Evolutionary conservation across 2,888 invertebrate species (phyloP).

Genomic region (Psylliodes chrysocephalus): DNA sequence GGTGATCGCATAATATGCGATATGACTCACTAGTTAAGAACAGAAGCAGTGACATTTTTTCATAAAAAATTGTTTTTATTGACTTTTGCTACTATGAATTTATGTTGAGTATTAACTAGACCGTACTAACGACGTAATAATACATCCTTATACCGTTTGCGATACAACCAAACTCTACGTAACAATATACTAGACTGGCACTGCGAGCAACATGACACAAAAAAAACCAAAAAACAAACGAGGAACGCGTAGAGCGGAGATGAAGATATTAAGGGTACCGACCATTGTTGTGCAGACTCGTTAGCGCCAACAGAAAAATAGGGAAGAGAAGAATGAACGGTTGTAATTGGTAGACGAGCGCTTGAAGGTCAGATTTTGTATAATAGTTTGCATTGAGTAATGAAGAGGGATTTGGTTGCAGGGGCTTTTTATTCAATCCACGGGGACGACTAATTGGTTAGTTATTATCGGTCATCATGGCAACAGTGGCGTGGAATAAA

Average conservation of each 20-base stretch:
- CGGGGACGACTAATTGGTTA: slow-evolving; percentile 15
- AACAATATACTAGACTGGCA: slow-evolving; percentile 11
- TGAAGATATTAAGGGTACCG: slow-evolving; percentile 23
- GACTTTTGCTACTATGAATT: too few relatives aligned
- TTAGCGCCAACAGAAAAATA: slow-evolving; percentile 1
- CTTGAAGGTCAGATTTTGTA: slow-evolving; percentile 16
- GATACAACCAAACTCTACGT: neutral
- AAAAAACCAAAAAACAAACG: slow-evolving; percentile 16
- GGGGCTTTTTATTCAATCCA: slow-evolving; percentile 6
- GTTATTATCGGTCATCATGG: slow-evolving; percentile 14
- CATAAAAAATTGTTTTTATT: too few relatives aligned
- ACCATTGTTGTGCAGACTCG: slow-evolving; percentile 16
- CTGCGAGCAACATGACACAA: slow-evolving; percentile 1
- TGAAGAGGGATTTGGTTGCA: slow-evolving; percentile 18
- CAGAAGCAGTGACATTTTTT: too few relatives aligned
- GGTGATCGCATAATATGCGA: too few relatives aligned
- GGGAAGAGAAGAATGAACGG: neutral
- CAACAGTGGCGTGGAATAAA: neutral
- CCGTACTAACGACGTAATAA: too few relatives aligned
- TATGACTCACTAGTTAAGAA: too few relatives aligned
- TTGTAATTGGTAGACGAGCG: slow-evolving; percentile 12
- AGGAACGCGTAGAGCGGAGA: slow-evolving; percentile 5
- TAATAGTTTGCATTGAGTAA: slow-evolving; percentile 15
- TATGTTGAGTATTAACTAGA: too few relatives aligned
- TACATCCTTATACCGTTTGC: too few relatives aligned